phyloP scores from a whole-genome alignment of 2,888 invertebrate species.

The Alsophila aescularia region DNA sequence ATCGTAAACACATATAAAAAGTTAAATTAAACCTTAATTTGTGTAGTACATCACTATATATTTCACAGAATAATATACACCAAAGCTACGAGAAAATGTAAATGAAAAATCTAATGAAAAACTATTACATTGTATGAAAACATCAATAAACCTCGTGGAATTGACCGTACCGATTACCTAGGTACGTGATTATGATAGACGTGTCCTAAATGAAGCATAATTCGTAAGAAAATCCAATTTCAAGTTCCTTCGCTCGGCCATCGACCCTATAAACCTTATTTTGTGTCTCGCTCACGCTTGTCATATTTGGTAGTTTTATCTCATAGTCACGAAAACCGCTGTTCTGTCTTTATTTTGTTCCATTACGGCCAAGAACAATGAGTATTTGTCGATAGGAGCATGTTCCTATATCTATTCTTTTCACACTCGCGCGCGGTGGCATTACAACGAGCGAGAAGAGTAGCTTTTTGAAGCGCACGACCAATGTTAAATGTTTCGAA shows the following conservation, averaged over 20 bases:
- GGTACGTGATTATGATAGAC: slow-evolving; percentile 57
- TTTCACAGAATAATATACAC: no score
- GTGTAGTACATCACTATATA: no score
- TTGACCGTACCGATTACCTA: slow-evolving; percentile 37
- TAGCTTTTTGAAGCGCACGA: slow-evolving; percentile 49
- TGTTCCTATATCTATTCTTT: slow-evolving; percentile 70
- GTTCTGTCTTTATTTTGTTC: slow-evolving; percentile 83
- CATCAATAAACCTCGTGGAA: slow-evolving; percentile 39
- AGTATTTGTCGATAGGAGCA: slow-evolving; percentile 72
- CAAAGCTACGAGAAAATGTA: slow-evolving; percentile 2
- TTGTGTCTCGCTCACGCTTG: slow-evolving; percentile 63
- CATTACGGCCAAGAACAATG: slow-evolving; percentile 83
- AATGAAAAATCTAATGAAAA: not conserved
- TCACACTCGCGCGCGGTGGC: slow-evolving; percentile 47
- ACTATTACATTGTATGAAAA: slow-evolving; percentile 29
- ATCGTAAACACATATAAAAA: no score
- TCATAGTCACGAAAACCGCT: slow-evolving; percentile 83
- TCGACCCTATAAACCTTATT: slow-evolving; percentile 81
- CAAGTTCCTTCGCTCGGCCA: slow-evolving; percentile 79
- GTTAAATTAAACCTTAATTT: not conserved
- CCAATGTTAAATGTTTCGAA: slow-evolving; percentile 69
- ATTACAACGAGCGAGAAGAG: slow-evolving; percentile 60
- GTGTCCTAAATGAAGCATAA: slow-evolving; percentile 70
- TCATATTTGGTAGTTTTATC: slow-evolving; percentile 60
- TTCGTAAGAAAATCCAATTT: slow-evolving; percentile 77